A percentile compares a stretch with the other conserved stretches of the same genome.
Conservation (phyloP, 2,797 vertebrate genomes). For the Acipenser oxyrinchus region DNA sequence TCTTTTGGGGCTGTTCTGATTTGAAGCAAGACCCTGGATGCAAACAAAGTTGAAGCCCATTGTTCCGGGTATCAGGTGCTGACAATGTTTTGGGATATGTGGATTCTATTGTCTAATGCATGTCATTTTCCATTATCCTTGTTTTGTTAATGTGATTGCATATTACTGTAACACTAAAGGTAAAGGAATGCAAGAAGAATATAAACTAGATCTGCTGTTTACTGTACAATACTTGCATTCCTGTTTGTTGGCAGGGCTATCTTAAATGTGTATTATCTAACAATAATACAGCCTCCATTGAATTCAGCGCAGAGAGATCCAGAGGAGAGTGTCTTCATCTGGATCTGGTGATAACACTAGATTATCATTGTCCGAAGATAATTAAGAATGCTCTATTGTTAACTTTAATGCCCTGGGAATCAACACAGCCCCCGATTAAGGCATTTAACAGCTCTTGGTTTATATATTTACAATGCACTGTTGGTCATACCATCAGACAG, state of each 20-base stretch:
- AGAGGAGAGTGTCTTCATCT: neutral
- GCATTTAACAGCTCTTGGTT: neutral
- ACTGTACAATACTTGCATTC: neutral
- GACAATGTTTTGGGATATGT: no score
- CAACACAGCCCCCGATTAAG: constrained; percentile 3
- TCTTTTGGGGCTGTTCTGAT: no score
- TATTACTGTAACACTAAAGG: neutral
- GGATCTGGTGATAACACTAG: neutral
- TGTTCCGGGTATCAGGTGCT: no score
- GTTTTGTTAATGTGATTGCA: no score
- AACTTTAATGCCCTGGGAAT: neutral
- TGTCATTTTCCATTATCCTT: no score
- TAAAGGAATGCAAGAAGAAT: neutral
- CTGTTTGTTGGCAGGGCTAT: neutral
- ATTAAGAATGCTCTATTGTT: constrained; percentile 7
- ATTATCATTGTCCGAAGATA: constrained; percentile 6
- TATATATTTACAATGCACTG: constrained; percentile 1
- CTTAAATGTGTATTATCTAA: neutral
- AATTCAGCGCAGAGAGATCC: neutral
- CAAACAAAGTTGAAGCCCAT: no score
- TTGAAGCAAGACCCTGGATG: no score
- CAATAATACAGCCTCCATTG: neutral
- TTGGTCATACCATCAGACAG: neutral
- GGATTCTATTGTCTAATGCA: no score
- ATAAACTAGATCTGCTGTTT: neutral